These are phyloP conservation scores for Rhinolophus sinicus DNA, from an alignment of 2,113 vertebrate species.

Conservation along the genomic window DNA sequence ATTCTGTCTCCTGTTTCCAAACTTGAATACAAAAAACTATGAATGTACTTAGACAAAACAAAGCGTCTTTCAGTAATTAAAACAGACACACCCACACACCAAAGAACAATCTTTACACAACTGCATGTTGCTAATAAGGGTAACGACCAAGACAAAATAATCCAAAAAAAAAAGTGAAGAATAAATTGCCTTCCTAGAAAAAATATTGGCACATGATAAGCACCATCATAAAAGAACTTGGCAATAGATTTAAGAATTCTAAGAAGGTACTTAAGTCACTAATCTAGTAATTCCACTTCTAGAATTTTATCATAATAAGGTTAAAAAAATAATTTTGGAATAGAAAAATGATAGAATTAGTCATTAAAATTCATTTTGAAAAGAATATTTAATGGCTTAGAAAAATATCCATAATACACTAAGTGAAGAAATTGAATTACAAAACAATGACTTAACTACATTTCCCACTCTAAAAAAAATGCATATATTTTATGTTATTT, in stretches of 20 bases:
- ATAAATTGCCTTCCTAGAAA: background rate
- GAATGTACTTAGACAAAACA: background rate
- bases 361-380: background rate
- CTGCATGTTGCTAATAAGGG: background rate
- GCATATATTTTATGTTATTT: background rate
- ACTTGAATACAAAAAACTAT: background rate
- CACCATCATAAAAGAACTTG: background rate
- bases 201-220: background rate
- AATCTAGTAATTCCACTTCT: background rate
- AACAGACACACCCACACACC: background rate
- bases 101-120: background rate
- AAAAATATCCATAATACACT: background rate
- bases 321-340: background rate
- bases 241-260: background rate
- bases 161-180: background rate
- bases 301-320: background rate
- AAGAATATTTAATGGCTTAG: background rate
- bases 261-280: background rate
- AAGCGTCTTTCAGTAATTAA: background rate
- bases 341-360: background rate
- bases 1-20: background rate
- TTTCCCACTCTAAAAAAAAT: background rate
- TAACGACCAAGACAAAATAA: constrained; percentile 7
- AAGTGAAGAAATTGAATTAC: background rate
- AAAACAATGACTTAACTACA: background rate